Evolutionary conservation across 2,888 invertebrate genomes (phyloP), one percentile per base, ranked within the genome.

Genomic region (Operophtera brumata): DNA sequence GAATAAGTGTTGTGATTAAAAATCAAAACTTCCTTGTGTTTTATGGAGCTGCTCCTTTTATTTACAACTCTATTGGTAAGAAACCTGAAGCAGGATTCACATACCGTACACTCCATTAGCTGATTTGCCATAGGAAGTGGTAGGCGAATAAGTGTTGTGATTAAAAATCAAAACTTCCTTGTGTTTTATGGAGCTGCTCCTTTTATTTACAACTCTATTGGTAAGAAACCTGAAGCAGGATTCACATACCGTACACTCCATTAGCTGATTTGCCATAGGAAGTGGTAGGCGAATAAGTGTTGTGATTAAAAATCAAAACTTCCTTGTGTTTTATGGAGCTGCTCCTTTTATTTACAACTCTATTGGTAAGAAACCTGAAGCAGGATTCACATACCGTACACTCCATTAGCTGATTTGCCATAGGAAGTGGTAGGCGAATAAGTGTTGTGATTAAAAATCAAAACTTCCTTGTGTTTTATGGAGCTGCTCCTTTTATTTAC

Each of bases 321-420:
- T 60, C 54, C 56, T 52, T 59, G 49, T 54, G 58, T 66, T 67
- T 57, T 62, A 59, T 54, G 30, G 50, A 61, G 45, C 43, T 41
- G 48, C 53, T 41, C 30, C 20, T 51, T 36, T 47, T 57, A 52
- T 47, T 57, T 57, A 47, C 40, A 30, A 44, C 30, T 47, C n/a
- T 41, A 35, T 40, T 25, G n/a, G n/a, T n/a, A n/a, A n/a, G n/a
- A n/a, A n/a, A n/a, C n/a, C 57, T 57, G 37, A 14, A 4, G 39
- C 25, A 32, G 63, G 58, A 80, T 80, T 81, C 78, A 49, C 62
- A 73, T 74, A 80, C 81, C 81, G 82, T 78, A 65, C 74, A 70
- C 66, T 76, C 77, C 80, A 82, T 81, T 80, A 81, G 75, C 76
- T 80, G 80, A 79, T 80, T 82, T 77, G 69, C 70, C 76, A 75